phyloP scores from a whole-genome alignment of 2,888 invertebrate species.

The Oxyscelio sp. region DNA sequence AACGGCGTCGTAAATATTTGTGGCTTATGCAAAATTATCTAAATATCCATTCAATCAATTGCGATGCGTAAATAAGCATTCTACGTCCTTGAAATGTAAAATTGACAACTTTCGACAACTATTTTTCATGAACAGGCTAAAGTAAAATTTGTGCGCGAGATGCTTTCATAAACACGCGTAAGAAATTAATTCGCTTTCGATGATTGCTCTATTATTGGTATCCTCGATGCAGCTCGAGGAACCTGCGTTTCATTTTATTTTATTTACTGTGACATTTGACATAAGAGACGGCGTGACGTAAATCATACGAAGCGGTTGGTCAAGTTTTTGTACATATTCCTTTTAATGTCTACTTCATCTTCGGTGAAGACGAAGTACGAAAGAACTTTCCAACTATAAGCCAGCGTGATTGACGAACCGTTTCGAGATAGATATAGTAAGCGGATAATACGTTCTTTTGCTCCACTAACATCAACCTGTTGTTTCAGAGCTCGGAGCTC shows the following conservation, averaged over 20 bases:
- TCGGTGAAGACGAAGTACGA: conserved; percentile 14
- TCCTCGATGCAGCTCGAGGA: background rate
- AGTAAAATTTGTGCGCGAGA: background rate
- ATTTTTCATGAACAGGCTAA: conserved; percentile 8
- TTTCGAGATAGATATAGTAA: conserved; percentile 30
- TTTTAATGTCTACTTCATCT: conserved; percentile 17
- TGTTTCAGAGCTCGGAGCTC: conserved; percentile 81
- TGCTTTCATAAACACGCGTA: background rate
- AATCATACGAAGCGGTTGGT: conserved; percentile 69
- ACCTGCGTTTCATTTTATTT: background rate
- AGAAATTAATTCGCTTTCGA: conserved; percentile 21
- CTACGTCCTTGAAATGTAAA: too few species aligned
- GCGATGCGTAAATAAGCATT: too few species aligned
- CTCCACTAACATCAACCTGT: conserved; percentile 19
- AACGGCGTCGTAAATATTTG: too few species aligned
- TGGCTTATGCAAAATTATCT: too few species aligned
- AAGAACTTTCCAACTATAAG: conserved; percentile 18
- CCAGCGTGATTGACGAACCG: conserved; percentile 11
- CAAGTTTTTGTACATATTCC: conserved; percentile 48
- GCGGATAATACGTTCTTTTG: conserved; percentile 34
- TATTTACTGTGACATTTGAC: conserved; percentile 75
- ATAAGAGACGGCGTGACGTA: conserved; percentile 70
- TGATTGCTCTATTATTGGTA: conserved; percentile 39
- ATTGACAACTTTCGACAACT: conserved; percentile 22
- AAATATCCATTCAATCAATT: too few species aligned